Evolutionary conservation across 1,140 invertebrate species (phyloP).

Genomic region (Pseudoatta argentina): DNA sequence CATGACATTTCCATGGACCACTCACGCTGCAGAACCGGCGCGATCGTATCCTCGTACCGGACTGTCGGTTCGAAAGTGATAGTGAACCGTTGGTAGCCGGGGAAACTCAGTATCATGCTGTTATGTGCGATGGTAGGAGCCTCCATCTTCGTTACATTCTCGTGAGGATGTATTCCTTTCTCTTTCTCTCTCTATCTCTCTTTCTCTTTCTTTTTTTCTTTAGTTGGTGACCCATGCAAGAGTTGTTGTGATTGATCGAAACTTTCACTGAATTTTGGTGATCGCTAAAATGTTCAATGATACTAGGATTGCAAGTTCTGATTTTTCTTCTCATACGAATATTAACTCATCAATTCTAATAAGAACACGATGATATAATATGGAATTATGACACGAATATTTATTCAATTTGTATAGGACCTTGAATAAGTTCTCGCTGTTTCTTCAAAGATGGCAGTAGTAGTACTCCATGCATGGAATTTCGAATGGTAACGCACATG

Average conservation of each 20-base stretch:
- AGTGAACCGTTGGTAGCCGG: conserved; percentile 77
- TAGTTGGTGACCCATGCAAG: not conserved
- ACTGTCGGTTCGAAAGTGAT: conserved; percentile 84
- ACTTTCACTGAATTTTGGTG: conserved; percentile 81
- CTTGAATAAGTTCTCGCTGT: too few species aligned
- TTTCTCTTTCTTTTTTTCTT: conserved; percentile 5
- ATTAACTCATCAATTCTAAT: not conserved
- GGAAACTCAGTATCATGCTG: conserved; percentile 76
- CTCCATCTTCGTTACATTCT: conserved; percentile 45
- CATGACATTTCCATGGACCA: conserved; percentile 58
- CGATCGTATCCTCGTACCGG: conserved; percentile 78
- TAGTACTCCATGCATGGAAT: too few species aligned
- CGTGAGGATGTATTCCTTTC: not conserved
- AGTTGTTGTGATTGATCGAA: conserved; percentile 64
- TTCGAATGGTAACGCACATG: too few species aligned
- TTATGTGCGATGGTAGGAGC: conserved; percentile 80
- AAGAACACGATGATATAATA: not conserved
- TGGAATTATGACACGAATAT: not conserved
- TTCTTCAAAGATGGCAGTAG: too few species aligned
- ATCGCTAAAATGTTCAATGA: not conserved
- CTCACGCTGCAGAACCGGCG: conserved; percentile 3
- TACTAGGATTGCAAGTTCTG: not conserved
- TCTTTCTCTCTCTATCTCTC: not conserved
- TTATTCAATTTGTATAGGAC: not conserved
- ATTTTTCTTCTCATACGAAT: not conserved